Percentiles rank a stretch among this genome's conserved stretches.
phyloP scores from a whole-genome alignment of 2,888 invertebrate genomes.

The Cheilosia soror region DNA sequence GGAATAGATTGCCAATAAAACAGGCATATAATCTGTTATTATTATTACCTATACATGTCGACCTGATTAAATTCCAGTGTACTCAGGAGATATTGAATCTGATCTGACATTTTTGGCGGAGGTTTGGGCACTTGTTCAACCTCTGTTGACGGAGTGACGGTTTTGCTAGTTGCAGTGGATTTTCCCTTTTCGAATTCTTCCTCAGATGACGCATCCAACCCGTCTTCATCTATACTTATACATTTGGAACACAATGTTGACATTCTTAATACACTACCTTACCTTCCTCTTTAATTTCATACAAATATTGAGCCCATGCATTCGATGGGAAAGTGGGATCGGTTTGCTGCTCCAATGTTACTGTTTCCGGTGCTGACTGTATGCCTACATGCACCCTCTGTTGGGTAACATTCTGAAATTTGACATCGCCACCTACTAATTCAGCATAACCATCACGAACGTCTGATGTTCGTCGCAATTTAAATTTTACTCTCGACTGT shows the following conservation, averaged over 20 bases:
- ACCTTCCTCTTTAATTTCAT: constrained; percentile 82
- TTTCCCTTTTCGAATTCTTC: constrained; percentile 80
- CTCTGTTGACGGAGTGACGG: constrained; percentile 62
- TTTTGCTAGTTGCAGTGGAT: constrained; percentile 72
- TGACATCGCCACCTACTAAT: constrained; percentile 85
- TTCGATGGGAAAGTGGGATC: constrained; percentile 88
- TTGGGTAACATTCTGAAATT: constrained; percentile 85
- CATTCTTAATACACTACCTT: constrained; percentile 2
- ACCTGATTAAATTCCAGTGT: constrained; percentile 83
- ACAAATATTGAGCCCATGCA: constrained; percentile 88
- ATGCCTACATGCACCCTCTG: constrained; percentile 85
- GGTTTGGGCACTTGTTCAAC: constrained; percentile 73
- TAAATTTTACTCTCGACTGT: constrained; percentile 84
- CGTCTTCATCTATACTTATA: constrained; percentile 77
- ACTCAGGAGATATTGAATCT: constrained; percentile 80
- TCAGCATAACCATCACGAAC: constrained; percentile 89
- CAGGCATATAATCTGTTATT: constrained; percentile 1
- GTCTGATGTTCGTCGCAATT: constrained; percentile 85
- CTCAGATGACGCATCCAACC: constrained; percentile 79
- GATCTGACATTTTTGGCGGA: constrained; percentile 80
- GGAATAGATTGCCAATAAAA: no score
- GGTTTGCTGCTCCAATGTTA: constrained; percentile 87
- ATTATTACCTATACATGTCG: constrained; percentile 83
- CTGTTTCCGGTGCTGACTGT: constrained; percentile 85
- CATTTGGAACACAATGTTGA: constrained; percentile 46